Conservation (phyloP, 2,797 vertebrate genomes). For the Galago senegalensis region DNA sequence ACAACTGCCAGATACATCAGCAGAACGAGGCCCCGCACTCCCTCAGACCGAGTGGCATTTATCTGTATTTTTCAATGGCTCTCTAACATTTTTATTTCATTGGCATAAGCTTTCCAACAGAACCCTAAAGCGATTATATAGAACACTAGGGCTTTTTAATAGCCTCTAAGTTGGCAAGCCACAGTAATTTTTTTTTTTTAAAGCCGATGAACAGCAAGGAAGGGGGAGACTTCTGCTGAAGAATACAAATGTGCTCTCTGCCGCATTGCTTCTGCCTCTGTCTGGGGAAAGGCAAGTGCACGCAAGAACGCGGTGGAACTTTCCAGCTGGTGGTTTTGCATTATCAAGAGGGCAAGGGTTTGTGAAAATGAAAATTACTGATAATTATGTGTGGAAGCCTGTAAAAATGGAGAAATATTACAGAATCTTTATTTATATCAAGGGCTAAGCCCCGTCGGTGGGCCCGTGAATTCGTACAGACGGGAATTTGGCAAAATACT, state of each 20-base stretch:
- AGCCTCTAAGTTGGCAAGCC: conserved; percentile 56
- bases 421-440: conserved; percentile 38
- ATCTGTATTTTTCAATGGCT: conserved; percentile 61
- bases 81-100: conserved; percentile 60
- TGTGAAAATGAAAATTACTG: conserved; percentile 71
- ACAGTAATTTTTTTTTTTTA: background rate
- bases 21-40: background rate
- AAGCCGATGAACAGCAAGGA: conserved; percentile 20
- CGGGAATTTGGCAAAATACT: background rate
- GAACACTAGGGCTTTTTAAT: conserved; percentile 63
- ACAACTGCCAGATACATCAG: conserved; percentile 45
- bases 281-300: conserved; percentile 4
- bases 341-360: conserved; percentile 47
- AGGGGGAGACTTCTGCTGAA: conserved; percentile 57
- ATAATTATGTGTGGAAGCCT: conserved; percentile 76
- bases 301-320: conserved; percentile 23
- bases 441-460: background rate
- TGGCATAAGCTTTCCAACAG: conserved; percentile 57
- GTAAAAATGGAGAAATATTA: background rate
- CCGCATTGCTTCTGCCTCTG: conserved; percentile 34
- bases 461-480: background rate
- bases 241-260: conserved; percentile 66
- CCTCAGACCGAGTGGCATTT: conserved; percentile 53
- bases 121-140: conserved; percentile 51
- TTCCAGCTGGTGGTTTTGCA: conserved; percentile 72